A percentile compares a stretch with the other conserved stretches of the same genome.
These are phyloP conservation scores for Harlomillsia oculata DNA, from an alignment of 1,140 invertebrate genomes.

Conservation along the genomic window DNA sequence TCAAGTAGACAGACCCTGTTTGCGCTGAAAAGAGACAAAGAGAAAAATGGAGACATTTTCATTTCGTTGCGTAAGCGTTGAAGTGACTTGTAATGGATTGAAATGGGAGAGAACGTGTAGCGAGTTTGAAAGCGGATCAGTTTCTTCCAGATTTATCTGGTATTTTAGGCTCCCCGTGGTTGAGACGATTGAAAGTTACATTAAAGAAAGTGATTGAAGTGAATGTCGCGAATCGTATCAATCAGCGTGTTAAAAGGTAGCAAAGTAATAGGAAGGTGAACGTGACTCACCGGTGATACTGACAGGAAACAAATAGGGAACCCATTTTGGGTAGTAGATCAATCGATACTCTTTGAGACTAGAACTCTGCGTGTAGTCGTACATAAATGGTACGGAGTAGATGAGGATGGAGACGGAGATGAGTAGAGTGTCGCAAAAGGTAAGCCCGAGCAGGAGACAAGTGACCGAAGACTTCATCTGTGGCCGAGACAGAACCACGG, in stretches of 20 bases:
- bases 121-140: too few species aligned
- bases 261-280: not conserved
- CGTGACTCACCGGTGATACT: conserved; percentile 29
- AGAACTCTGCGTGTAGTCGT: conserved; percentile 58
- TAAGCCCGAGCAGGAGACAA: conserved; percentile 79
- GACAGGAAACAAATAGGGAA: conserved; percentile 31
- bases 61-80: too few species aligned
- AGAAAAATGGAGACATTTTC: not conserved
- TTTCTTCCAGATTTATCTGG: too few species aligned
- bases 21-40: conserved; percentile 38
- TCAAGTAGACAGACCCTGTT: conserved; percentile 88
- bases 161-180: too few species aligned
- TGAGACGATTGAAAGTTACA: too few species aligned
- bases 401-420: conserved; percentile 76
- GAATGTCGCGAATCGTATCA: too few species aligned
- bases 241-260: too few species aligned
- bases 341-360: conserved; percentile 19
- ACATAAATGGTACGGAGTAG: conserved; percentile 73
- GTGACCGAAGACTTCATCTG: conserved; percentile 76
- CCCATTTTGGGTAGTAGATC: conserved; percentile 31
- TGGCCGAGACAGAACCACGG: conserved; percentile 78
- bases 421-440: conserved; percentile 79
- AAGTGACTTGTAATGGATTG: too few species aligned
- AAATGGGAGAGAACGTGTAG: too few species aligned
- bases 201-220: too few species aligned